Evolutionary conservation across 2,797 vertebrate species (phyloP).

Genomic region (Pseudochirops corinnae): DNA sequence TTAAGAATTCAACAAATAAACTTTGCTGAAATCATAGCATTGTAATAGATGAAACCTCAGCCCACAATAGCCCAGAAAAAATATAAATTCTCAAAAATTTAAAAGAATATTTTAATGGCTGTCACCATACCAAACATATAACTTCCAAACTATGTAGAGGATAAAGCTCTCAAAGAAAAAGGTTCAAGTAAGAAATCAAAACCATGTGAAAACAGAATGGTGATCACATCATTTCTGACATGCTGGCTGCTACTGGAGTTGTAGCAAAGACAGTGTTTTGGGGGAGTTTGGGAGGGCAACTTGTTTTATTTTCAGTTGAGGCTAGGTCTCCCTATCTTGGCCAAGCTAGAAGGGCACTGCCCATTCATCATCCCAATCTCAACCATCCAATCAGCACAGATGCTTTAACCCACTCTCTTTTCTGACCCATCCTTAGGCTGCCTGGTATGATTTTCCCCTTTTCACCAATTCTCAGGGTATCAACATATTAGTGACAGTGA

Average conservation of each 20-base stretch:
- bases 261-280: not conserved
- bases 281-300: not conserved
- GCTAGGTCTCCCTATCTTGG: not conserved
- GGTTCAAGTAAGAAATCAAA: not conserved
- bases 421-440: not conserved
- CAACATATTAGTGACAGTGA: not conserved
- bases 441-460: not conserved
- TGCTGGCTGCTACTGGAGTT: not conserved
- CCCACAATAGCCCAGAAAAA: not conserved
- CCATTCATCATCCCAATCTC: not conserved
- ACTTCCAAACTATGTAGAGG: not conserved
- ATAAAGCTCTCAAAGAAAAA: not conserved
- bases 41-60: not conserved
- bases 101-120: not conserved
- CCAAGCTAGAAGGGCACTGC: not conserved
- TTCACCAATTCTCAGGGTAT: not conserved
- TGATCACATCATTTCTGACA: not conserved
- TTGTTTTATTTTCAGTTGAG: not conserved
- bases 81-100: not conserved
- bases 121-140: not conserved
- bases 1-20: not conserved
- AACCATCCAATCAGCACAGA: not conserved
- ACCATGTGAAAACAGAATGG: not conserved
- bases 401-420: not conserved
- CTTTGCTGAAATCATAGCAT: not conserved